Percentiles rank a stretch among this genome's conserved stretches.
Conservation (phyloP, 2,113 vertebrate genomes). For the Furnarius figulus region DNA sequence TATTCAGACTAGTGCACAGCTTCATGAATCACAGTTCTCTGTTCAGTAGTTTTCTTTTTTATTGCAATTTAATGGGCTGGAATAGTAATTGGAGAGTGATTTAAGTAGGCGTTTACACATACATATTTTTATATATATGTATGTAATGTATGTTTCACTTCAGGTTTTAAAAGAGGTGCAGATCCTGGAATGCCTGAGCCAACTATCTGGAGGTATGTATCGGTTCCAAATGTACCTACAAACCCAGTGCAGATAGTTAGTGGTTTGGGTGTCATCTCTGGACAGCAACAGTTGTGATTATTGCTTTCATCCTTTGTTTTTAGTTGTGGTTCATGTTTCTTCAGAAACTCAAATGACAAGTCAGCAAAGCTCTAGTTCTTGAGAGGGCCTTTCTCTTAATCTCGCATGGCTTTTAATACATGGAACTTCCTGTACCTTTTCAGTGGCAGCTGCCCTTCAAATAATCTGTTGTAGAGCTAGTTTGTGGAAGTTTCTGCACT, state of each 20-base stretch:
- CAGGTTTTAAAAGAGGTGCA: conserved; percentile 96
- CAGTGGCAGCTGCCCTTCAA: neutral
- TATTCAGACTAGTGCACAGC: neutral
- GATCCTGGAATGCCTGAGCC: conserved; percentile 98
- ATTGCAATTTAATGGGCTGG: neutral
- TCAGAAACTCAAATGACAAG: neutral
- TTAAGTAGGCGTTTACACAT: neutral
- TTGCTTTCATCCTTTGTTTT: neutral
- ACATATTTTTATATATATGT: neutral
- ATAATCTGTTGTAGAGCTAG: neutral
- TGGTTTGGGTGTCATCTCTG: neutral
- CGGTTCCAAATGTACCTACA: neutral
- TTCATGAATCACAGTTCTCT: neutral
- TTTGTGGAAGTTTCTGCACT: neutral
- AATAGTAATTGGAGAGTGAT: neutral
- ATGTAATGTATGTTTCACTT: conserved; percentile 10
- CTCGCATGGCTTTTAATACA: neutral
- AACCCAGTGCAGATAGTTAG: neutral
- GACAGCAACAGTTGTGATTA: neutral
- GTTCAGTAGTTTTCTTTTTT: neutral
- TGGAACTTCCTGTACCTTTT: neutral
- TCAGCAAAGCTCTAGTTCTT: neutral
- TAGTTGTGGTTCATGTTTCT: neutral
- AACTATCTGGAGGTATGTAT: conserved; percentile 86
- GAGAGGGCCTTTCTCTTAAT: neutral